Evolutionary conservation across 37 sponge, comb jelly and placozoan species (phyloP).

Genomic region (Aphrocallistes beatrix): DNA sequence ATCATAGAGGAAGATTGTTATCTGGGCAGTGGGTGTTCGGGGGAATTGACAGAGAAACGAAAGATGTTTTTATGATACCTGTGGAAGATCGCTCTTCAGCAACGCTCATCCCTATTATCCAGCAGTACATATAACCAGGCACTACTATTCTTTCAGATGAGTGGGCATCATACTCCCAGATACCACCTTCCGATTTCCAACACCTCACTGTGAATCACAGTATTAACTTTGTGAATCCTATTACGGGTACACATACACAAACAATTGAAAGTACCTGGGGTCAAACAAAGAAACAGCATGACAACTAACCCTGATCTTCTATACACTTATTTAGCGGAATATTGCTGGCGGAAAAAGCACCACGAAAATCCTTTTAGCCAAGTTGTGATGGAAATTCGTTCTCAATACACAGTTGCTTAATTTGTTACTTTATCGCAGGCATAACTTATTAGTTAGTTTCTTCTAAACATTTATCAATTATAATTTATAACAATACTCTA

Average conservation of each 20-base stretch:
- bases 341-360: not conserved
- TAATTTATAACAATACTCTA: no score
- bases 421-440: no score
- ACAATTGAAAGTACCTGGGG: not conserved
- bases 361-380: not conserved
- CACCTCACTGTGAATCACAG: not conserved
- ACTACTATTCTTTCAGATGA: no score
- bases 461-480: no score
- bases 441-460: no score
- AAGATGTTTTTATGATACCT: not conserved
- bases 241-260: not conserved
- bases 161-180: not conserved
- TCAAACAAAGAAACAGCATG: not conserved
- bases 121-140: not conserved
- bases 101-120: not conserved
- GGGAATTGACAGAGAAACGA: not conserved
- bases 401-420: no score
- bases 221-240: not conserved
- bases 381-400: no score
- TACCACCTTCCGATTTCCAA: not conserved
- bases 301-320: not conserved
- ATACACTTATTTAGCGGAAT: not conserved
- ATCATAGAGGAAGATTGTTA: not conserved
- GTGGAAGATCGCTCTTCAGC: not conserved
- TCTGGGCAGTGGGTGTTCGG: not conserved